Conservation (phyloP, 2,113 vertebrate genomes). For the Danio rerio region GRCz12tu NC_133193.1:21664501-21665000, state of each 20-base stretch:
- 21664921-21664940: slow-evolving; percentile 37
- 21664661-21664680: slow-evolving; percentile 87
- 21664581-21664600: slow-evolving; percentile 76
- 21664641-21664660: slow-evolving; percentile 80
- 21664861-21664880: slow-evolving; percentile 32
- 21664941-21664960: slow-evolving; percentile 38
- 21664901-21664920: slow-evolving; percentile 43
- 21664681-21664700: slow-evolving; percentile 58
- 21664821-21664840: slow-evolving; percentile 2
- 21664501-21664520: slow-evolving; percentile 54
- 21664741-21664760: not conserved
- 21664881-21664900: slow-evolving; percentile 33
- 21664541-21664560: slow-evolving; percentile 79
- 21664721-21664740: slow-evolving; percentile 30
- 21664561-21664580: slow-evolving; percentile 85
- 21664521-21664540: slow-evolving; percentile 66
- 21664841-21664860: slow-evolving; percentile 52
- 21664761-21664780: not conserved
- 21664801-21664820: not conserved
- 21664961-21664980: slow-evolving; percentile 42
- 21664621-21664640: slow-evolving; percentile 79
- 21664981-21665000: slow-evolving; percentile 42
- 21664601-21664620: slow-evolving; percentile 83
- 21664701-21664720: slow-evolving; percentile 42
- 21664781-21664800: slow-evolving; percentile 24